These are phyloP conservation scores for Phragmatobia fuliginosa DNA, from an alignment of 2,888 invertebrate genomes.

Conservation along the genomic window DNA sequence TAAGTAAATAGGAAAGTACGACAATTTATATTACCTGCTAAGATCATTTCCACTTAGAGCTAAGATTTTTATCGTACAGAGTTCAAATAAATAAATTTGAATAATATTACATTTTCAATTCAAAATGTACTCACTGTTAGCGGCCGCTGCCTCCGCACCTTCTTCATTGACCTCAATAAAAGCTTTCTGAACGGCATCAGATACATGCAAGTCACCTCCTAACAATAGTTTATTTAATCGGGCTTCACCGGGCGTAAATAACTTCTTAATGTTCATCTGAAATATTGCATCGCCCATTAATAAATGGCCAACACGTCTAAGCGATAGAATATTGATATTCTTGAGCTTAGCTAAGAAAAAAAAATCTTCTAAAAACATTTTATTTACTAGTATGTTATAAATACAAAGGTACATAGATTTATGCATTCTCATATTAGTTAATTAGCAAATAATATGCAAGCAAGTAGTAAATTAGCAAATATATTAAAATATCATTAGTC, in stretches of 20 bases:
- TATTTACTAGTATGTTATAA: too few relatives aligned
- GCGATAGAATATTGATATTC: too few relatives aligned
- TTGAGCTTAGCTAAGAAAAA: too few relatives aligned
- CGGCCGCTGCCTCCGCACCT: conserved; percentile 94
- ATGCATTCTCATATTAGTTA: too few relatives aligned
- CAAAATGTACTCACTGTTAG: conserved; percentile 88
- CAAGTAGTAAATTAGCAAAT: too few relatives aligned
- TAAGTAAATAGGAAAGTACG: not conserved
- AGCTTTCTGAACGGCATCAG: conserved; percentile 92
- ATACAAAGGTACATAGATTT: too few relatives aligned
- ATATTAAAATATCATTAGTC: too few relatives aligned
- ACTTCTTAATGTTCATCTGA: conserved; percentile 61
- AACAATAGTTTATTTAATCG: conserved; percentile 88
- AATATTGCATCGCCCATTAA: conserved; percentile 9
- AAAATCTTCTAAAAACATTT: too few relatives aligned
- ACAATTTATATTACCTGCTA: conserved; percentile 4
- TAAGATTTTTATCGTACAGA: not conserved
- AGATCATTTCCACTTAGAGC: not conserved
- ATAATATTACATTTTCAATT: not conserved
- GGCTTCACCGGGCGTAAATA: conserved; percentile 75
- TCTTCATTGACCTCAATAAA: conserved; percentile 95
- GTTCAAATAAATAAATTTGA: not conserved
- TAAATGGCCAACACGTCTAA: not conserved
- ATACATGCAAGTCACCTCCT: conserved; percentile 82
- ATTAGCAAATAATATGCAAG: too few relatives aligned